Conservation (phyloP, 1,140 invertebrate species). For the Neodiprion pinetum region DNA sequence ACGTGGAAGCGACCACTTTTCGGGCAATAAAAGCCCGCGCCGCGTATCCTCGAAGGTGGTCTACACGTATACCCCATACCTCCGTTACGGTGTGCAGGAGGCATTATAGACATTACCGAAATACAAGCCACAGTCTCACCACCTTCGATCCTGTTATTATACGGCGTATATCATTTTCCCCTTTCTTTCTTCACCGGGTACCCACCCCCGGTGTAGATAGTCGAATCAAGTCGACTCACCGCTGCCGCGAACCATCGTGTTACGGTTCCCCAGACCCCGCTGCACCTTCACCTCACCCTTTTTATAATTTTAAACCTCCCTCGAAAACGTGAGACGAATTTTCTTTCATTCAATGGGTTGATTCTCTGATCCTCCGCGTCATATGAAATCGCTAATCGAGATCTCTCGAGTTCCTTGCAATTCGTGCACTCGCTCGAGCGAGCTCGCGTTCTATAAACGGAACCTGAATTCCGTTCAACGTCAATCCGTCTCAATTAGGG, state of each 20-base stretch:
- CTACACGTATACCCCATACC: conserved; percentile 18
- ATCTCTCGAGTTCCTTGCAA: no score
- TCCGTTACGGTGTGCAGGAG: not conserved
- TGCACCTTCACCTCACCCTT: no score
- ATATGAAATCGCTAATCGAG: no score
- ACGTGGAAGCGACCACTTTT: conserved; percentile 21
- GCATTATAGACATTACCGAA: conserved; percentile 55
- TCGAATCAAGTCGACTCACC: not conserved
- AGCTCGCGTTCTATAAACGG: no score
- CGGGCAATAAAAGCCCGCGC: conserved; percentile 45
- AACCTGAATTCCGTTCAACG: not conserved
- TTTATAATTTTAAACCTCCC: no score
- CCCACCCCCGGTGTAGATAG: no score
- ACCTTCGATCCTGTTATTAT: conserved; percentile 49
- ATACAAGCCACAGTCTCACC: conserved; percentile 46
- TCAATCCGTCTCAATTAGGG: conserved; percentile 53
- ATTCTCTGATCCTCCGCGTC: no score
- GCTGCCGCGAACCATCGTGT: no score
- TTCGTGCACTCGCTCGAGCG: no score
- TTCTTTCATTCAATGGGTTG: no score
- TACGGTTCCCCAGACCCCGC: no score
- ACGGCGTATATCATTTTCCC: conserved; percentile 56
- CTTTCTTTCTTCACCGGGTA: conserved; percentile 39
- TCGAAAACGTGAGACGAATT: no score
- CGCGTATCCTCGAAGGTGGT: not conserved